These are phyloP conservation scores for Macrochelys suwanniensis DNA, from an alignment of 2,797 vertebrate species.

Conservation along the genomic window DNA sequence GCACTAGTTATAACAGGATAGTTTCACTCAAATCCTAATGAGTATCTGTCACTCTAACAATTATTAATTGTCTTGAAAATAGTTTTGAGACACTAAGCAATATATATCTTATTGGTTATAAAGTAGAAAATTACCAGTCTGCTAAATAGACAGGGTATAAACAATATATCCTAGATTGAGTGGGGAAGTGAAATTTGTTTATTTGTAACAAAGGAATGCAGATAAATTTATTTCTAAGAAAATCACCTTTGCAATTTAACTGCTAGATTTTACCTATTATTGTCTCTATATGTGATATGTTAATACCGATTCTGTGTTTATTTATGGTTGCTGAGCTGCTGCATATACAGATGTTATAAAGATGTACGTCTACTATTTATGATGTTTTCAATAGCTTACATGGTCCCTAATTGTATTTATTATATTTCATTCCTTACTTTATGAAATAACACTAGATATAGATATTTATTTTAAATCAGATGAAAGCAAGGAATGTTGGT, in stretches of 20 bases:
- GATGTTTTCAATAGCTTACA: constrained; percentile 23
- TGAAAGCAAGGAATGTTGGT: not conserved
- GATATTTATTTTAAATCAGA: constrained; percentile 37
- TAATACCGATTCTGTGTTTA: constrained; percentile 11
- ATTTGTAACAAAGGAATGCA: not conserved
- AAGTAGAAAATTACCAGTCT: not conserved
- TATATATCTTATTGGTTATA: not conserved
- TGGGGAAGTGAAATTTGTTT: not conserved
- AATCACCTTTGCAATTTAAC: not conserved
- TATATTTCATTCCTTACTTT: constrained; percentile 38
- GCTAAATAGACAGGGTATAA: not conserved
- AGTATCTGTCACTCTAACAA: not conserved
- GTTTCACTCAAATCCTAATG: not conserved
- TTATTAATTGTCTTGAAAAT: not conserved
- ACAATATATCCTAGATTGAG: not conserved
- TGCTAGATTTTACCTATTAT: not conserved
- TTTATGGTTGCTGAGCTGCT: constrained; percentile 4
- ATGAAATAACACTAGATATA: not conserved
- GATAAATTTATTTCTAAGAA: constrained; percentile 16
- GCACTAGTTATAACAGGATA: not conserved
- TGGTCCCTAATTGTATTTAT: not conserved
- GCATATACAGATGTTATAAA: not conserved
- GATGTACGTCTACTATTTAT: constrained; percentile 34
- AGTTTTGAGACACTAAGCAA: not conserved
- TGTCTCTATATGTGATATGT: constrained; percentile 11